phyloP scores from a whole-genome alignment of 1,140 invertebrate species.

The Drosophila subpulchrella region DNA sequence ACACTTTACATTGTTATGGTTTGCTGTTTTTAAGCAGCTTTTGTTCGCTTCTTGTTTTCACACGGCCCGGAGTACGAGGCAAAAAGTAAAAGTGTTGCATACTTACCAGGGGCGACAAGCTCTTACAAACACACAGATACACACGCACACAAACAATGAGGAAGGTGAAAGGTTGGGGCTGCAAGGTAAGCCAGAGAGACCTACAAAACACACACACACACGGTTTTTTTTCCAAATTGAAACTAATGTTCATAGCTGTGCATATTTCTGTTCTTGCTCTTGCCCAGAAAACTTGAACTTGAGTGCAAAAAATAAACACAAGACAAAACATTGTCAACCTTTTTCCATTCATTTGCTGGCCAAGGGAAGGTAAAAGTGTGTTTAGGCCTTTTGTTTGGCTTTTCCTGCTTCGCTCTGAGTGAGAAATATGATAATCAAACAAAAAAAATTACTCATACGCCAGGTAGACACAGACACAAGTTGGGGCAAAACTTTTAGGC shows the following conservation, averaged over 20 bases:
- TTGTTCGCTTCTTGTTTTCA: conserved; percentile 55
- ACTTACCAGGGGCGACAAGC: conserved; percentile 60
- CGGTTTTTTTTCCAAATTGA: conserved; percentile 42
- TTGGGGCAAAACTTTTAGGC: conserved; percentile 58
- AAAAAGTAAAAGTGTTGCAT: conserved; percentile 71
- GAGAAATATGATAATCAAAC: conserved; percentile 65
- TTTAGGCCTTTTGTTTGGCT: conserved; percentile 57
- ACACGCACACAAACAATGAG: conserved; percentile 2
- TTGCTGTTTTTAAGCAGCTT: conserved; percentile 76
- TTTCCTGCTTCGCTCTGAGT: conserved; percentile 31
- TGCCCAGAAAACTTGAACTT: conserved; percentile 31
- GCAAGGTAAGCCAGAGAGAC: conserved; percentile 51
- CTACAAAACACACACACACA: conserved; percentile 22
- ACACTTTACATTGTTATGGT: conserved; percentile 64
- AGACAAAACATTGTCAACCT: conserved; percentile 39
- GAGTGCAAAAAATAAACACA: conserved; percentile 14
- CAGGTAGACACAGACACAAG: conserved; percentile 33
- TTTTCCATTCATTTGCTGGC: conserved; percentile 25
- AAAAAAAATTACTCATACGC: conserved; percentile 67
- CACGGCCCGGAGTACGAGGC: conserved; percentile 18
- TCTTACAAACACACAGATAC: conserved; percentile 14
- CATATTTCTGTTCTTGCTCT: conserved; percentile 40
- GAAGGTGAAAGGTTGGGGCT: conserved; percentile 40
- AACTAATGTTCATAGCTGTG: conserved; percentile 58
- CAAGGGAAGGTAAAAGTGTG: conserved; percentile 32